A percentile compares a stretch with the other conserved stretches of the same genome.
Evolutionary conservation across 92 coral and sea anemone genomes (phyloP).

Genomic region (Heteractis magnifica): DNA sequence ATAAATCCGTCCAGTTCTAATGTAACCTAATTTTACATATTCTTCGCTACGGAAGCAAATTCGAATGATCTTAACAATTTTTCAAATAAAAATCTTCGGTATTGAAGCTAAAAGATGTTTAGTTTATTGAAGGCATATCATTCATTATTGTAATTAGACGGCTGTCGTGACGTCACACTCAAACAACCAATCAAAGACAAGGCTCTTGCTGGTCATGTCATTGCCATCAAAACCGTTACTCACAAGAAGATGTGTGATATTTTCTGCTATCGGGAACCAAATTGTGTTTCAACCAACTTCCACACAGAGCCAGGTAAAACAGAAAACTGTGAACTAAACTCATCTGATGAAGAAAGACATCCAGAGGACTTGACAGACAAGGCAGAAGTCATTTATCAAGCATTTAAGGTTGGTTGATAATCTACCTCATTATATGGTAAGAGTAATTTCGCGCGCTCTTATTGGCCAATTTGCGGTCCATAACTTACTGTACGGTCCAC

Average conservation of each 20-base stretch:
- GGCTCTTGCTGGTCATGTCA: neutral
- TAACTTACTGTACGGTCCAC: too few species aligned
- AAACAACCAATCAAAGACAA: neutral
- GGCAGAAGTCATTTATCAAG: neutral
- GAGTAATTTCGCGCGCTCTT: too few species aligned
- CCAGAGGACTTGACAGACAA: neutral
- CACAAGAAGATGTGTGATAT: neutral
- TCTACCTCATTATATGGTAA: too few species aligned
- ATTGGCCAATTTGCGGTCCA: too few species aligned
- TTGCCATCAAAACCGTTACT: neutral
- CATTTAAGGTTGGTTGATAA: neutral
- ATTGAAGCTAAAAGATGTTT: too few species aligned
- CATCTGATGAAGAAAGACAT: neutral
- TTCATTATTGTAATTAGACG: neutral
- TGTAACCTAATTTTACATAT: too few species aligned
- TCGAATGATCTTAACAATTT: too few species aligned
- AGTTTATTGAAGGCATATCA: too few species aligned
- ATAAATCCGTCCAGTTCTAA: too few species aligned
- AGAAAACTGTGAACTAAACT: neutral
- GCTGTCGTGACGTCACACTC: neutral
- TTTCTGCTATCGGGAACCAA: slow-evolving; percentile 2
- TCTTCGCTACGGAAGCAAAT: too few species aligned
- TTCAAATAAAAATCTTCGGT: too few species aligned
- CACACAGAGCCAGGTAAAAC: neutral
- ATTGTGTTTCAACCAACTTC: neutral